Evolutionary conservation across 2,888 invertebrate genomes (phyloP), one percentile per base, ranked within the genome.

Genomic region (Drosophila flavopinicola): DNA sequence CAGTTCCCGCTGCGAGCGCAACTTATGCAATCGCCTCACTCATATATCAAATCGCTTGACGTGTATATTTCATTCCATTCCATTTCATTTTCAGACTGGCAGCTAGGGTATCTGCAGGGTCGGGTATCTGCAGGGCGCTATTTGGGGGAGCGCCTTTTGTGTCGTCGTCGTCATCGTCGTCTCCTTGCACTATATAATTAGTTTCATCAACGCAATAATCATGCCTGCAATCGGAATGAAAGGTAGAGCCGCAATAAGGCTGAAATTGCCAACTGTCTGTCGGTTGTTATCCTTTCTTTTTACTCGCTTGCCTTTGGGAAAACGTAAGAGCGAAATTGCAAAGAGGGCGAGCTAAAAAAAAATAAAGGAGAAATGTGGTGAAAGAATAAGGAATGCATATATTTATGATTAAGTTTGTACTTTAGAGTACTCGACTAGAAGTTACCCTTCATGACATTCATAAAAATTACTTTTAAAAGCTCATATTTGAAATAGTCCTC

Each of bases 131-230:
- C 27, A 23, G 48, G 25, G n/a, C n/a, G 17, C 25, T 13, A 1
- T 25, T 15, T 24, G 27, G n/a, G n/a, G n/a, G n/a, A n/a, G n/a
- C n/a, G n/a, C n/a, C n/a, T n/a, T n/a, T n/a, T n/a, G n/a, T n/a
- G n/a, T n/a, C n/a, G n/a, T n/a, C 23, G 9, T 24, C 75, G 39
- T 54, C 53, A 29, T 29, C 41, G 42, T 49, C 54, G 41, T 58
- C 69, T 57, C 45, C 32, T 45, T 72, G 70, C 67, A 66, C 80
- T 61, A 71, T 85, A 79, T 85, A 85, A 87, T 85, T 85, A 85
- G 85, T 73, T 84, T 66, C 85, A 78, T 85, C 84, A 85, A 64
- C 78, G 76, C 80, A 85, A 85, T 78, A 87, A 85, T 85, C 87
- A 85, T 72, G 79, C 35, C 69, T 49, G 75, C 73, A 85, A 87